Conservation (phyloP, 1,140 invertebrate genomes). For the Plutomurus gul region DNA sequence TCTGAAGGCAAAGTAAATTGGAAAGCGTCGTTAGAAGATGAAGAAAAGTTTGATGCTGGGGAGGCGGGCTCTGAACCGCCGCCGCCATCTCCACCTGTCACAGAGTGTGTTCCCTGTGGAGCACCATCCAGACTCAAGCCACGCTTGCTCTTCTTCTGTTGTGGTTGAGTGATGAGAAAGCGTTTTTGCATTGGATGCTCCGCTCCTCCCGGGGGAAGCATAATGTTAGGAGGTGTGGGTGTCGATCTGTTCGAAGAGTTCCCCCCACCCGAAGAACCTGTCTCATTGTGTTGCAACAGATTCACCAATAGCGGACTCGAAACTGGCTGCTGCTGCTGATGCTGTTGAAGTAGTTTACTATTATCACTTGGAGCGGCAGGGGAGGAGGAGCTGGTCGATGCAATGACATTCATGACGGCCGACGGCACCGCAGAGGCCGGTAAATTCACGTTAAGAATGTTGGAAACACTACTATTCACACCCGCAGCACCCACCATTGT, state of each 20-base stretch:
- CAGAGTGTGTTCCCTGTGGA: not conserved
- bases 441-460: not conserved
- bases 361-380: not conserved
- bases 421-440: not conserved
- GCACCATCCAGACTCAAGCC: slow-evolving; percentile 39
- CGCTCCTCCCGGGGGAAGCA: not conserved
- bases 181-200: slow-evolving; percentile 12
- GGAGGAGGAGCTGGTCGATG: slow-evolving; percentile 51
- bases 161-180: slow-evolving; percentile 36
- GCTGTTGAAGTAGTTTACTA: too few species aligned
- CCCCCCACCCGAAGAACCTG: not conserved
- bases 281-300: slow-evolving; percentile 72
- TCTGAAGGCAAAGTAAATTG: not conserved
- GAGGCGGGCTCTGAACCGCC: not conserved
- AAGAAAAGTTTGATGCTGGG: not conserved
- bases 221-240: not conserved
- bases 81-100: not conserved
- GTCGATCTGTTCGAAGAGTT: not conserved
- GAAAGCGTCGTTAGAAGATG: slow-evolving; percentile 2
- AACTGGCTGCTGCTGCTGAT: slow-evolving; percentile 56
- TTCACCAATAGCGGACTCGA: slow-evolving; percentile 90
- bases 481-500: slow-evolving; percentile 1
- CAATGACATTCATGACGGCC: not conserved
- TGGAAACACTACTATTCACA: not conserved
- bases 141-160: slow-evolving; percentile 52